Evolutionary conservation across 2,888 invertebrate species (phyloP).

Genomic region (Diaphora mendica): DNA sequence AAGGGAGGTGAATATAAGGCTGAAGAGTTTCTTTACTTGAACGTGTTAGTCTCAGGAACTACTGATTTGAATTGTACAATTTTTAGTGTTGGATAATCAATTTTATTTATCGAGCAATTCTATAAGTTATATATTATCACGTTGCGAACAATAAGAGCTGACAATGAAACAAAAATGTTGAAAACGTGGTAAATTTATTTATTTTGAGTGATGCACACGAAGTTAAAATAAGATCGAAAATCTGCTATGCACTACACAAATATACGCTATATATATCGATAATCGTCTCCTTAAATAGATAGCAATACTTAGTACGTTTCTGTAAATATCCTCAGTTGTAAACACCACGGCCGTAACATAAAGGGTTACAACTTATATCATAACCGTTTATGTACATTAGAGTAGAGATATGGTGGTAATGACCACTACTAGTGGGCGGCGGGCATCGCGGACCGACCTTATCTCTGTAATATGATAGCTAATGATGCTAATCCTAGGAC

Average conservation of each 20-base stretch:
- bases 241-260: not conserved
- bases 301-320: not conserved
- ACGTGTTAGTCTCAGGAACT: too few species aligned
- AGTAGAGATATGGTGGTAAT: constrained; percentile 20
- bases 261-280: not conserved
- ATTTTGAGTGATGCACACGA: too few species aligned
- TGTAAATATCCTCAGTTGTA: constrained; percentile 3
- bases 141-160: too few species aligned
- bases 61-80: too few species aligned
- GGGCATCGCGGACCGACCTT: constrained; percentile 7
- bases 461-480: constrained; percentile 11
- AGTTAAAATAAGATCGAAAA: too few species aligned
- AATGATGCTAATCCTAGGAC: constrained; percentile 6
- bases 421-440: constrained; percentile 12
- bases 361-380: constrained; percentile 23
- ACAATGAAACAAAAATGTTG: too few species aligned
- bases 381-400: constrained; percentile 21
- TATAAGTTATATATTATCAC: too few species aligned
- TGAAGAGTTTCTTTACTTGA: too few species aligned
- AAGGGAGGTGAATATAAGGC: too few species aligned
- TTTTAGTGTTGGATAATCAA: too few species aligned
- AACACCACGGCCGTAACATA: not conserved
- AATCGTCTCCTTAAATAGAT: not conserved
- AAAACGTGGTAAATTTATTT: too few species aligned
- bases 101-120: too few species aligned